Base-by-base conservation (phyloP, 1,140 invertebrate species). In the Arion vulgaris region DNA sequence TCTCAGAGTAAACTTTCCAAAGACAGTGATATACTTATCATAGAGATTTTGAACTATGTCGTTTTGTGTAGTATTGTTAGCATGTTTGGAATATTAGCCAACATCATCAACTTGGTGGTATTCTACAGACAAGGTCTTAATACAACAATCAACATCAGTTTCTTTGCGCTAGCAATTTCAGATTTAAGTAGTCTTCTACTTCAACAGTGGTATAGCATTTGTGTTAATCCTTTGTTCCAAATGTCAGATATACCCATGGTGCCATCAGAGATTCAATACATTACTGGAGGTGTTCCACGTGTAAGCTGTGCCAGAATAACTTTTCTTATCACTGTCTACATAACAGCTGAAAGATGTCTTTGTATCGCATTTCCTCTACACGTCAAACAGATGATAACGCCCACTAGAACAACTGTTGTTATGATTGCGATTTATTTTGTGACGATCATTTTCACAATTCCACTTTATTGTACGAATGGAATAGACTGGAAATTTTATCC, bases 111-210 rank as follows among this genome's bases (percentile, higher is more conserved):
- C 71, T 41, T 72, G 23, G 19, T 39, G 4, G 38, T 72, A 26
- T 72, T 72, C 23, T 41, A 41, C 26, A 76, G 28, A 45, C 74
- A 76, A 53, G 74, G 74, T 26, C 51, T 76, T 7, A 49, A 53
- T 45, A 57, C 28, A 38, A 76, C 41, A 15, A 57, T 53, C 74
- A 76, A 76, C 45, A 76, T 76, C n/a, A 76, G 74, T n/a, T 57
- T 76, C 45, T 53, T 49, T 15, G 41, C 45, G 28, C 26, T 76
- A 34, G 45, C 74, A 26, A 45, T 53, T 13, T 49, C 45, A 7
- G 74, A 76, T 45, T 28, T 76, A 11, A 26, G 45, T 15, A 57
- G 45, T 34, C 28, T 76, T 5, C 28, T 76, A 34, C n/a, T 49
- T 11, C 71, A 73, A 19, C 71, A 73, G 32, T 38, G 15, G 39